Evolutionary conservation across 2,797 vertebrate species (phyloP), one percentile per base, ranked within the genome.

Genomic region (Alcedo quadribrachys): DNA sequence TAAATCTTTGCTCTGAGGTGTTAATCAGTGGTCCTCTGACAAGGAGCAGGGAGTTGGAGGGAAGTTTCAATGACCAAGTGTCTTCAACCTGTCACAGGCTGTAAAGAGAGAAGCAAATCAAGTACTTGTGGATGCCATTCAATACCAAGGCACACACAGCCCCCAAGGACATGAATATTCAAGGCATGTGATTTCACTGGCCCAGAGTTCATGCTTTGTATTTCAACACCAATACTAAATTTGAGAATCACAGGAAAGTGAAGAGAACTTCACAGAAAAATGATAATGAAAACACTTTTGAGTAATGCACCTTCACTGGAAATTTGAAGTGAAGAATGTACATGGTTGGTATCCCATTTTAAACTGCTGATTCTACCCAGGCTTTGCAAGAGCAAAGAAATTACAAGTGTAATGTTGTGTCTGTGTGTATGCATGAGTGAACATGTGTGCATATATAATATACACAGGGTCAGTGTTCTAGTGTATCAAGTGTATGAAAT

Each of bases 221-320:
- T 91, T 86, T 92, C 40, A 84, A 81, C 67, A n/a, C 37, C 51
- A 90, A 86, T 81, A 25, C 37, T 50, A 66, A 70, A 63, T 60
- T 75, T 16, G 79, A 73, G 43, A 60, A 61, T 25, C 60, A 67
- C 53, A 79, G 71, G 40, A 46, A 75, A 79, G 51, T 53, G 30
- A 87, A 51, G 4, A 55, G 54, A 55, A 32, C 21, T 62, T 90
- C 33, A 40, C 32, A 43, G 40, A 62, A 67, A 78, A 89, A 70
- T 12, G 2, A 9, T 33, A 74, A 65, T 28, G 13, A 42, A 81
- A 87, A 35, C 27, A 18, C 10, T 82, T 87, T 76, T 69, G 17
- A 58, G 66, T 71, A 83, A 91, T 81, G 40, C 4, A 79, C 68
- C 16, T 81, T 78, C 14, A 42, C 1, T n/a, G 15, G 43, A 66